A percentile compares a stretch with the other conserved stretches of the same genome.
These are phyloP conservation scores for Pentamera pediparva DNA, from an alignment of 53 echinoderm and acorn worm genomes.

Conservation along the genomic window DNA sequence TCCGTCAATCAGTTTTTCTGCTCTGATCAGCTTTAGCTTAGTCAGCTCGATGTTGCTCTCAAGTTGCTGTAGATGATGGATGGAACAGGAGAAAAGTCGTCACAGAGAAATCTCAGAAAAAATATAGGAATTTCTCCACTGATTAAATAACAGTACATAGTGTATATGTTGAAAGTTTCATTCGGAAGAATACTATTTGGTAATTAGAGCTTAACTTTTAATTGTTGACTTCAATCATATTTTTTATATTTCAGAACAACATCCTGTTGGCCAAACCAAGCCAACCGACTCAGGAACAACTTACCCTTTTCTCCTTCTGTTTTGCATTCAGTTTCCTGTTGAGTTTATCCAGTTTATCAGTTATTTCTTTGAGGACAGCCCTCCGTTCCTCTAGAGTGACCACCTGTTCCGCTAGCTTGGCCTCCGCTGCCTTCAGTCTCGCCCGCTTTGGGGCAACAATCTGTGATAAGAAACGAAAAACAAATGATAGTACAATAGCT, in stretches of 20 bases:
- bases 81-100: neutral
- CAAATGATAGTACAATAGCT: too few relatives aligned
- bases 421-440: constrained; percentile 76
- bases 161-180: too few relatives aligned
- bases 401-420: constrained; percentile 71
- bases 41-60: constrained; percentile 93
- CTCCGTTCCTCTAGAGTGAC: constrained; percentile 73
- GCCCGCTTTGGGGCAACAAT: constrained; percentile 91
- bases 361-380: constrained; percentile 79
- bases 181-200: too few relatives aligned
- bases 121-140: too few relatives aligned
- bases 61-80: constrained; percentile 42
- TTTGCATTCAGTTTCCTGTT: constrained; percentile 70
- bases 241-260: too few relatives aligned
- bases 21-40: constrained; percentile 78
- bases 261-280: too few relatives aligned
- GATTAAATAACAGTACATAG: too few relatives aligned
- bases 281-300: neutral
- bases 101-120: neutral
- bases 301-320: constrained; percentile 85
- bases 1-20: constrained; percentile 87
- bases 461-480: constrained; percentile 21
- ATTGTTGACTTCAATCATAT: too few relatives aligned
- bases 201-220: too few relatives aligned
- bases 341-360: constrained; percentile 78